phyloP scores from a whole-genome alignment of 2,113 vertebrate genomes.

The Polyodon spathula region DNA sequence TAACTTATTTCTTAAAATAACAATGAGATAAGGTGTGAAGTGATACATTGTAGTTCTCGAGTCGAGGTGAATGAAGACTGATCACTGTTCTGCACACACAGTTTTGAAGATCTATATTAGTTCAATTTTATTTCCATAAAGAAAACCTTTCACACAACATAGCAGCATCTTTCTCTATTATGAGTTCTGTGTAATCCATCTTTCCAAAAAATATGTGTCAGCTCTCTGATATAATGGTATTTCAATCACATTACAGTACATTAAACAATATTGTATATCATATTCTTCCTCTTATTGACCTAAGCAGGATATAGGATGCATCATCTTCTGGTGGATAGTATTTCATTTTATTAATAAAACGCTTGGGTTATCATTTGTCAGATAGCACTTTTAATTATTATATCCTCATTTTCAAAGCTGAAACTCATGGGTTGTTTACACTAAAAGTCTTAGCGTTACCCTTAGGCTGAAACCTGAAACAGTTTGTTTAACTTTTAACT shows the following conservation, averaged over 20 bases:
- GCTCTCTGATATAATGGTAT: slow-evolving; percentile 47
- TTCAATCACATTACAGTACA: slow-evolving; percentile 54
- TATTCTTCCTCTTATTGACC: slow-evolving; percentile 28
- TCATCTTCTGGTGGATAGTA: slow-evolving; percentile 32
- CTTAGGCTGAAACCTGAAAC: not conserved
- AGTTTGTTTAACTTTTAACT: not conserved
- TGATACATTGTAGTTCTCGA: no score
- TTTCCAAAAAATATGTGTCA: slow-evolving; percentile 34
- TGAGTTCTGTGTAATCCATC: slow-evolving; percentile 35
- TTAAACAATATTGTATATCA: slow-evolving; percentile 44
- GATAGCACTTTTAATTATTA: slow-evolving; percentile 6
- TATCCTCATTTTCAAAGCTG: not conserved
- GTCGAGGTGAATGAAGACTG: no score
- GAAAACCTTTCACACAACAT: slow-evolving; percentile 19
- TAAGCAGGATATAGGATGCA: slow-evolving; percentile 36
- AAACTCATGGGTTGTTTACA: not conserved
- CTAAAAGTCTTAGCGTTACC: not conserved
- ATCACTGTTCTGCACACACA: no score
- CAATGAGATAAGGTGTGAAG: no score
- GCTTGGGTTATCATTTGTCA: slow-evolving; percentile 21
- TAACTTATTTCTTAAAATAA: no score
- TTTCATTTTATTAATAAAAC: slow-evolving; percentile 39
- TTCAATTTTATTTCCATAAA: not conserved
- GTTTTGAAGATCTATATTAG: no score
- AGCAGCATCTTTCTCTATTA: slow-evolving; percentile 28